Evolutionary conservation across 2,797 vertebrate species (phyloP), one percentile per base, ranked within the genome.

Genomic region (Pangasius djambal): DNA sequence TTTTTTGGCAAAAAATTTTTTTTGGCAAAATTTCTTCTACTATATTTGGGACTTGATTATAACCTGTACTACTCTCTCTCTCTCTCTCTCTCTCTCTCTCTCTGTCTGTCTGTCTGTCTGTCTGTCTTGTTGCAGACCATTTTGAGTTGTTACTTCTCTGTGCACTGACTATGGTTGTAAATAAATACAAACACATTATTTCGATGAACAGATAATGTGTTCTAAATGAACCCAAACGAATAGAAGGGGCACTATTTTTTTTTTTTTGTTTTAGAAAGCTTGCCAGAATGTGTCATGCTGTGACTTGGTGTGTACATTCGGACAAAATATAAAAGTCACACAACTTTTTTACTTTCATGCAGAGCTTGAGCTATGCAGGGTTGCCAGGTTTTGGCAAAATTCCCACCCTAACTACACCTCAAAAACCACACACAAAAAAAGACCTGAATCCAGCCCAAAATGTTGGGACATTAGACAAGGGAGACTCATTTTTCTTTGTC

Each of bases 31-130:
- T 57, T 48, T 63, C 34, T 40, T 40, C 34, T 37, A 44, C 82
- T 84, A 67, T 84, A 84, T 84, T 83, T 84, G 44, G 50, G 81
- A 67, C 28, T 31, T 84, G 50, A 84, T 84, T 84, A 84, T 67
- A 84, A 50, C 40, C 59, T 67, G 15, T 84, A 10, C 44, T 65
- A 16, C 40, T 75, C 74, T n/a, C 74, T 50, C 74, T 50, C 72
- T 48, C 72, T 48, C 72, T 48, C 40, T 75, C 72, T 75, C 72
- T 75, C 72, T 48, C 44, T 77, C 44, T 70, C 69, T 69, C n/a
- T 69, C 67, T 69, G 0, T 69, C n/a, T 69, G 3, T 34, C 28
- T 67, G 10, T 31, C 63, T 72, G 2, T 77, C 25, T 77, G 22
- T 77, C 5, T 78, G 10, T 78, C 28, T 50, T 75, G 6, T 20